Conservation (phyloP, 2,888 invertebrate species). For the Byasa hedistus region DNA sequence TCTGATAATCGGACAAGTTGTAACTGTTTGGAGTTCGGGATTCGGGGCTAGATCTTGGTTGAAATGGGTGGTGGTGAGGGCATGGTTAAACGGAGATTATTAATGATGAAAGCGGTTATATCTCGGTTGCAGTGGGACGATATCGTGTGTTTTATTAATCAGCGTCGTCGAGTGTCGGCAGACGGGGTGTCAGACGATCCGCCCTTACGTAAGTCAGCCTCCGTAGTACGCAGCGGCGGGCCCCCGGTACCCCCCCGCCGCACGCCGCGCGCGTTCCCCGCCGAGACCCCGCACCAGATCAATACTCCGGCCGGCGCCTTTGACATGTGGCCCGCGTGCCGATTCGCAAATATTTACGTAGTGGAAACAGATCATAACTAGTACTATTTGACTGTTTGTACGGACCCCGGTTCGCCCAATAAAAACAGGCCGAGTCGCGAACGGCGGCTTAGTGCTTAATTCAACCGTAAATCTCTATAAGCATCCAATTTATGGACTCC, state of each 20-base stretch:
- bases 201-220: slow-evolving; percentile 74
- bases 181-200: slow-evolving; percentile 73
- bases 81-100: slow-evolving; percentile 51
- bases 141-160: slow-evolving; percentile 74
- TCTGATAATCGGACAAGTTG: slow-evolving; percentile 9
- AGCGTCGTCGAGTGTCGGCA: slow-evolving; percentile 54
- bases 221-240: slow-evolving; percentile 49
- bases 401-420: slow-evolving; percentile 39
- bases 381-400: slow-evolving; percentile 60
- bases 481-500: too few species aligned
- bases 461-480: slow-evolving; percentile 10
- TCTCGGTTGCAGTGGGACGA: slow-evolving; percentile 58
- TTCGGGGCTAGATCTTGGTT: slow-evolving; percentile 16
- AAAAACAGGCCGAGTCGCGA: slow-evolving; percentile 47
- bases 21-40: slow-evolving; percentile 17
- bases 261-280: neutral
- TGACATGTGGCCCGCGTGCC: slow-evolving; percentile 76
- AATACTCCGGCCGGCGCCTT: slow-evolving; percentile 78
- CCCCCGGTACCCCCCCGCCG: slow-evolving; percentile 36
- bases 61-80: slow-evolving; percentile 33
- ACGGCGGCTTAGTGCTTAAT: slow-evolving; percentile 34
- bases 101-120: slow-evolving; percentile 55
- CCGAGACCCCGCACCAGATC: slow-evolving; percentile 62
- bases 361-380: slow-evolving; percentile 76
- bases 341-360: slow-evolving; percentile 77